Conservation (phyloP, 2,113 vertebrate genomes). For the Sinocyclocheilus anshuiensis region DNA sequence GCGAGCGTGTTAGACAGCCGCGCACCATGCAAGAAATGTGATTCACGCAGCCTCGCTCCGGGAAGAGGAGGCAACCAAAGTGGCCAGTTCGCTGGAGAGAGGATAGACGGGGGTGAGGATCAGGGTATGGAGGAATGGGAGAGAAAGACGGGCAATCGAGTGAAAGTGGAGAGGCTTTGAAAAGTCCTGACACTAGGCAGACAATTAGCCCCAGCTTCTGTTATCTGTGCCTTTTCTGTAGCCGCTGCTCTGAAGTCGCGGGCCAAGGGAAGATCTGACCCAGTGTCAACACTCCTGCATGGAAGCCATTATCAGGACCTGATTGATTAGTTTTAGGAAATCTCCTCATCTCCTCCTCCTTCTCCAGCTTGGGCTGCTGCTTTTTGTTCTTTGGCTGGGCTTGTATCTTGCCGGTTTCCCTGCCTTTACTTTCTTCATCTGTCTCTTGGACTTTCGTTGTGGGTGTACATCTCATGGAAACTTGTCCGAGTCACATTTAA, state of each 20-base stretch:
- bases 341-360: slow-evolving; percentile 71
- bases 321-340: slow-evolving; percentile 84
- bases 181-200: slow-evolving; percentile 78
- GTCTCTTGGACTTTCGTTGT: slow-evolving; percentile 34
- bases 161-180: slow-evolving; percentile 68
- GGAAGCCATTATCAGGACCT: slow-evolving; percentile 80
- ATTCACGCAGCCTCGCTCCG: slow-evolving; percentile 27
- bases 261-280: slow-evolving; percentile 82
- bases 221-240: slow-evolving; percentile 76
- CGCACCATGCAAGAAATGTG: slow-evolving; percentile 39
- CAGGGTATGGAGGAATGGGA: slow-evolving; percentile 9
- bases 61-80: slow-evolving; percentile 38
- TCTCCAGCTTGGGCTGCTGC: slow-evolving; percentile 60
- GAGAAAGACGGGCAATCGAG: slow-evolving; percentile 38
- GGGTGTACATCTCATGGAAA: background rate
- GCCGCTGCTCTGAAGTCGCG: slow-evolving; percentile 66
- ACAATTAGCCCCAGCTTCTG: slow-evolving; percentile 78
- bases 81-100: slow-evolving; percentile 19
- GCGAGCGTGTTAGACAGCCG: slow-evolving; percentile 22
- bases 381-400: slow-evolving; percentile 68
- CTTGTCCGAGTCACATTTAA: background rate
- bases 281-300: slow-evolving; percentile 78
- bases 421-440: slow-evolving; percentile 26
- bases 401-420: slow-evolving; percentile 28
- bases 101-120: slow-evolving; percentile 46